Evolutionary conservation across 2,797 vertebrate genomes (phyloP).

Genomic region (Eidolon dupreanum): DNA sequence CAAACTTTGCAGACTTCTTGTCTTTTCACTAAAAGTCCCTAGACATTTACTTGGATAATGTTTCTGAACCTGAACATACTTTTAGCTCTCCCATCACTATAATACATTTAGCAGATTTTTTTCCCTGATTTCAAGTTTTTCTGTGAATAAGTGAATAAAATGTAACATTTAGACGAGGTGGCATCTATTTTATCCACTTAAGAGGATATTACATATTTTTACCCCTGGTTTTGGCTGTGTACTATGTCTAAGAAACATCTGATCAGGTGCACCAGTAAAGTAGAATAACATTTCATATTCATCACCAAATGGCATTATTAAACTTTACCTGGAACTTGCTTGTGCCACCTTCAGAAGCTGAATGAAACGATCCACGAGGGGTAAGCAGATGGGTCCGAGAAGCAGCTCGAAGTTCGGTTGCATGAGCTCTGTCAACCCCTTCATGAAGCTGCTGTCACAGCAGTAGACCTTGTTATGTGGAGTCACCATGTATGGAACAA

Average conservation of each 20-base stretch:
- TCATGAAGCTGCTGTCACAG: slow-evolving; percentile 97
- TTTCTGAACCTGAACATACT: background rate
- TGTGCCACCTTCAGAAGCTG: slow-evolving; percentile 95
- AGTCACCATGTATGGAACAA: slow-evolving; percentile 98
- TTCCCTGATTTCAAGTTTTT: background rate
- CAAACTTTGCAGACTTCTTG: background rate
- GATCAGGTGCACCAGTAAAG: background rate
- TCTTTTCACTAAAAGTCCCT: background rate
- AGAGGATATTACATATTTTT: background rate
- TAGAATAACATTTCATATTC: background rate
- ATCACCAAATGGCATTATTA: background rate
- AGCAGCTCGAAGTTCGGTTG: slow-evolving; percentile 96
- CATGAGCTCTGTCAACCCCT: slow-evolving; percentile 97
- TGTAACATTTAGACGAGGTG: background rate
- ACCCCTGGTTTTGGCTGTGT: background rate
- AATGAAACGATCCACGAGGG: slow-evolving; percentile 95
- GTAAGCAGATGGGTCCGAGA: slow-evolving; percentile 97
- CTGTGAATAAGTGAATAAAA: background rate
- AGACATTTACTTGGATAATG: background rate
- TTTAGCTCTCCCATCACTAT: background rate
- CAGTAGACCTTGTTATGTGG: slow-evolving; percentile 98
- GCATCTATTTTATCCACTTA: background rate
- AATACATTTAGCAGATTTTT: background rate
- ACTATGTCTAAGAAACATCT: background rate
- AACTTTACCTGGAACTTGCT: slow-evolving; percentile 94